Conservation (phyloP, 2,888 invertebrate species). For the Copidosoma aretas region DNA sequence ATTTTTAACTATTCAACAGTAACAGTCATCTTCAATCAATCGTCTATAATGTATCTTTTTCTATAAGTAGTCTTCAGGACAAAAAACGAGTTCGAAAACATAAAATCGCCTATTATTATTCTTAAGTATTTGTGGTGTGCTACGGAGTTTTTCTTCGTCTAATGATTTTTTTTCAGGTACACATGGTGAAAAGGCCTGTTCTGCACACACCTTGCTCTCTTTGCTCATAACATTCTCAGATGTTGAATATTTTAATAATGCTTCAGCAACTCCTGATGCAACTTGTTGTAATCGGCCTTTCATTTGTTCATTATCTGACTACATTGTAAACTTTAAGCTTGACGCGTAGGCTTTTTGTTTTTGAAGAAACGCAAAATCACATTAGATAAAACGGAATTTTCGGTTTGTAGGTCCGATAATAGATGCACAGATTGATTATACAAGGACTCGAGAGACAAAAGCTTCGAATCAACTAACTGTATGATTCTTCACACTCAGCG, state of each 20-base stretch:
- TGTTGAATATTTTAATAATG: slow-evolving; percentile 14
- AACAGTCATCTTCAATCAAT: neutral
- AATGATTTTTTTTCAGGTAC: slow-evolving; percentile 35
- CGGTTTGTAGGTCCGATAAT: slow-evolving; percentile 22
- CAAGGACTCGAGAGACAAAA: slow-evolving; percentile 49
- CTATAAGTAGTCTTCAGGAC: slow-evolving; percentile 6
- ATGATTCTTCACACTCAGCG: neutral
- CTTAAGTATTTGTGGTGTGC: no score
- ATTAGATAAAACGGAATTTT: slow-evolving; percentile 46
- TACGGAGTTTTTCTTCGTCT: neutral
- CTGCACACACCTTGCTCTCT: neutral
- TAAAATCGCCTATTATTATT: no score
- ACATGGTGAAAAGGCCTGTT: slow-evolving; percentile 36
- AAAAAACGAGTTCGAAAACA: slow-evolving; percentile 15
- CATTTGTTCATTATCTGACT: slow-evolving; percentile 18
- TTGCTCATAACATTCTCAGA: neutral
- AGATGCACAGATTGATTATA: slow-evolving; percentile 44
- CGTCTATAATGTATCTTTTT: no score
- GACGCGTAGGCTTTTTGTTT: slow-evolving; percentile 31
- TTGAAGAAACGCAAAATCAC: slow-evolving; percentile 46
- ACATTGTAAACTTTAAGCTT: slow-evolving; percentile 32
- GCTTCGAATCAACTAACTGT: slow-evolving; percentile 49
- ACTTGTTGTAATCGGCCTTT: slow-evolving; percentile 21
- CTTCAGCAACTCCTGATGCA: neutral
- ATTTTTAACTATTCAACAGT: slow-evolving; percentile 24